Base-by-base conservation (phyloP, 2,888 invertebrate genomes). In the Unio delphinus region DNA sequence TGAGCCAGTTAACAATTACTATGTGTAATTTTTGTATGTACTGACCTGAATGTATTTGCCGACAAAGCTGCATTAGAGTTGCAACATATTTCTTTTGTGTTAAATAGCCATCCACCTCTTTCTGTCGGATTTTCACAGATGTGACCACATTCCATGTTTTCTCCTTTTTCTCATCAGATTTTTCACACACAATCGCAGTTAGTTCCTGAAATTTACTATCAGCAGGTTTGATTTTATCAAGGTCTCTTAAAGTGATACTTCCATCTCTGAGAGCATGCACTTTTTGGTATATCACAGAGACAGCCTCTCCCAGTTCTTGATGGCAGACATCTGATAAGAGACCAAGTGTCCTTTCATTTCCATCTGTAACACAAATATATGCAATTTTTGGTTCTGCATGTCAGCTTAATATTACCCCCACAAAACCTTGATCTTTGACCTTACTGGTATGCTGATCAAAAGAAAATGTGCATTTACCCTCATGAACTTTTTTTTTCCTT, bases 121-220 rank as follows among this genome's bases (percentile, higher is more conserved):
- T 68, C 18, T n/a, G 18, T 7, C 68, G 23, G 5, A 68, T 26
- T n/a, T 56, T 20, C 23, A 68, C 34, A 18, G 62, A 23, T 4
- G 57, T 55, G 26, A 45, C 62, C 11, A 68, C 4, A n/a, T 60
- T 34, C 7, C n/a, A 55, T 45, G 30, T 20, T 17, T 20, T n/a
- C 17, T 55, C 62, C 17, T 55, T 45, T 0, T 57, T 23, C 7
- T 63, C 58, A 2, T 68, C 63, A 45, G 45, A 45, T n/a, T 45
- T 30, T 34, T 56, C 45, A 20, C 7, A 26, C 23, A 63, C 58
- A 17, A 58, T 20, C 17, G 4, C 45, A 28, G 45, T 54, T 17
- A 56, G 30, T 28, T n/a, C 34, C 7, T 60, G n/a, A 67, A 74
- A 76, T 60, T 55, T 68, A 45, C 54, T 34, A 17, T 65, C 67